phyloP scores from a whole-genome alignment of 2,888 invertebrate genomes.

The Crepidodera aurea region DNA sequence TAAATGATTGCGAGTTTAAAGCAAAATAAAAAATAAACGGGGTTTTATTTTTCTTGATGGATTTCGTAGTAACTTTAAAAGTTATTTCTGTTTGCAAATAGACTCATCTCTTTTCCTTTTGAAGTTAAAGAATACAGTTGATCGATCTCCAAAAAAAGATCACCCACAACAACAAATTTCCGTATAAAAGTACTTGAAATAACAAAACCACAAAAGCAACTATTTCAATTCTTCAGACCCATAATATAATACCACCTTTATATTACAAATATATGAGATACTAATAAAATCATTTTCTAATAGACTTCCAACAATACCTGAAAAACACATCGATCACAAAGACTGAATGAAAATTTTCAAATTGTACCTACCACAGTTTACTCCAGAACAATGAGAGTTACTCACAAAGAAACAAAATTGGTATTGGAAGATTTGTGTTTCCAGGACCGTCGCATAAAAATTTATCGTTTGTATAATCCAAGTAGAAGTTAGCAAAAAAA shows the following conservation, averaged over 20 bases:
- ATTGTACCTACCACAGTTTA: slow-evolving; percentile 54
- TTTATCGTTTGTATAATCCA: no score
- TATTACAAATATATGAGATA: slow-evolving; percentile 15
- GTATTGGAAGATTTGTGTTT: slow-evolving; percentile 1
- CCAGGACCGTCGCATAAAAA: not conserved
- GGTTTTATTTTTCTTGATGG: no score
- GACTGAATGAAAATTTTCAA: slow-evolving; percentile 46
- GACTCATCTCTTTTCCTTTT: no score
- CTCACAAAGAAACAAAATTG: slow-evolving; percentile 15
- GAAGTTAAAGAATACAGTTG: no score
- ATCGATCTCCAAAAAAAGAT: no score
- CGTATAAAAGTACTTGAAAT: not conserved
- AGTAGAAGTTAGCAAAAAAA: no score
- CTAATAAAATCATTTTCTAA: slow-evolving; percentile 36
- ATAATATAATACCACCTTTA: slow-evolving; percentile 26
- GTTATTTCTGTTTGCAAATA: no score
- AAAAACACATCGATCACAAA: slow-evolving; percentile 44
- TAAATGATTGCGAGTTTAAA: not conserved
- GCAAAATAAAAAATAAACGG: no score
- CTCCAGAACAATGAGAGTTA: slow-evolving; percentile 40
- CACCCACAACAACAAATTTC: not conserved
- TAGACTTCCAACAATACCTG: slow-evolving; percentile 34
- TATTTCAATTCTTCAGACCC: not conserved
- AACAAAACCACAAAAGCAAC: slow-evolving; percentile 25
- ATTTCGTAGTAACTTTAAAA: no score